Evolutionary conservation across 2,797 vertebrate genomes (phyloP), one percentile per base, ranked within the genome.

Genomic region (Graptemys geographica): DNA sequence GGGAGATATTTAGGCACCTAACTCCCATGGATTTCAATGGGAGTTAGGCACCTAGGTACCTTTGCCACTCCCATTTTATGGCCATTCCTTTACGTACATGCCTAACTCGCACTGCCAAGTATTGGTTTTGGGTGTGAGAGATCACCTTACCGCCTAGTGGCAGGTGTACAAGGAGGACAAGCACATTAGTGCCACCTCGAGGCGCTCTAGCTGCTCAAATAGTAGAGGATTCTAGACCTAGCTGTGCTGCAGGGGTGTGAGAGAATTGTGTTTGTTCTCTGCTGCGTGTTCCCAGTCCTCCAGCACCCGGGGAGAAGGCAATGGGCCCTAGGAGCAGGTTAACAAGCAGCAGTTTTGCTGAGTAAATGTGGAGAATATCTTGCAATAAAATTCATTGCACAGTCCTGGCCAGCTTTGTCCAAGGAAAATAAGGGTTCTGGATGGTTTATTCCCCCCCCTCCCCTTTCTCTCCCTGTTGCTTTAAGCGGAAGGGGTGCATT

Each of bases 341-440:
- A 83, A 55, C n/a, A 56, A 74, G 53, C 19, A 28, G 92, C 86
- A 15, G 3, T 31, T n/a, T 53, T 78, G 76, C 65, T 8, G 11
- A 89, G 72, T 47, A 78, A 78, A 28, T 49, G 74, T 18, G 31
- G 74, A 49, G 27, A 49, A 49, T 9, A 31, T 8, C 82, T 28
- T 88, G 51, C 57, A 49, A 47, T 57, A 78, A 88, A 86, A 88
- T 86, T 95, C 91, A 94, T 95, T 95, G 53, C 81, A 90, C 84
- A 95, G 95, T 90, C 96, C 82, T 81, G 91, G 94, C 94, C 83
- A 87, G 49, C 65, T 78, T 6, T 28, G 55, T 76, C 80, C 94
- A 88, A 96, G 94, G 94, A 96, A 96, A 90, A 87, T 5, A 62
- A 86, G 92, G 51, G 44, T 65, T 84, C 47, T 56, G 44, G 76